Percentiles rank a stretch among this genome's conserved stretches.
These are phyloP conservation scores for Anoplophora glabripennis DNA, from an alignment of 1,140 invertebrate species.

Conservation along the genomic window DNA sequence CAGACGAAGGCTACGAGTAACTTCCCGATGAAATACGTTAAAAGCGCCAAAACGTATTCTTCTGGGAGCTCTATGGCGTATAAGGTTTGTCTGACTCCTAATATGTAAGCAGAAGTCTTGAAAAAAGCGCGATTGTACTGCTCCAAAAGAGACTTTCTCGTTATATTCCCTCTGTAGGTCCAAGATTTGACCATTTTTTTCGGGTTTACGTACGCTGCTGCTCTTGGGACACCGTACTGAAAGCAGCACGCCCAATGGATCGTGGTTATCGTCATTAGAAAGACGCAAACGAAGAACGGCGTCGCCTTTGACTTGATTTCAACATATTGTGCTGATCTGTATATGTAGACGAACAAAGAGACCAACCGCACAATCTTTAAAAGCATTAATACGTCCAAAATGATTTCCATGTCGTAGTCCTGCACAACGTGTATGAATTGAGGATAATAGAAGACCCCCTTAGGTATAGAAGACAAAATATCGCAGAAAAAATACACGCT, in stretches of 20 bases:
- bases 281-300: neutral
- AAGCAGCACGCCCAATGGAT: neutral
- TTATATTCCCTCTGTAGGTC: no score
- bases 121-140: constrained; percentile 14
- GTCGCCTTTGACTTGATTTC: constrained; percentile 8
- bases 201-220: no score
- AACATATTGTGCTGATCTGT: neutral
- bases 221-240: neutral
- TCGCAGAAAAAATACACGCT: no score
- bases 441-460: constrained; percentile 5
- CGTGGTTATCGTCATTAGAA: neutral
- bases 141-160: neutral
- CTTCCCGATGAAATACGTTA: constrained; percentile 3
- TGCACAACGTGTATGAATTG: constrained; percentile 5
- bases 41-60: neutral
- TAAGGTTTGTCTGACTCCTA: neutral
- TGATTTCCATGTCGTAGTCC: no score
- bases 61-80: neutral
- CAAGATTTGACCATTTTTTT: no score
- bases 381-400: constrained; percentile 1
- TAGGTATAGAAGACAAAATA: constrained; percentile 4
- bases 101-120: neutral
- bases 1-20: neutral
- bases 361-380: constrained; percentile 9
- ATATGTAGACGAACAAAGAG: constrained; percentile 1